Base-by-base conservation (phyloP, 2,888 invertebrate genomes). In the Chouioia cunea region DNA sequence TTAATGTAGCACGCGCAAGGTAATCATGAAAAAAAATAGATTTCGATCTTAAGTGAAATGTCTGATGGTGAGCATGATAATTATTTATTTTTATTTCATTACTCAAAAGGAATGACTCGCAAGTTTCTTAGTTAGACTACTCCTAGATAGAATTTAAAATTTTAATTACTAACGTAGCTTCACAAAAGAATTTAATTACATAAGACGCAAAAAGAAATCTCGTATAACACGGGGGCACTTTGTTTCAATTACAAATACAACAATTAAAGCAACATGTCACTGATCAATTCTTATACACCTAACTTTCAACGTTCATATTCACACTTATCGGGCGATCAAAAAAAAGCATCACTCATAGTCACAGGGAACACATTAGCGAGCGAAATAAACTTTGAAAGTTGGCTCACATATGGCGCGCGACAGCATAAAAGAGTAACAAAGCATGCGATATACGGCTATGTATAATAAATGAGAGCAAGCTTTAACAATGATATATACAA, bases 11-110 rank as follows among this genome's bases (percentile, higher is more conserved):
- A 6, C 36, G 27, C 27, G 27, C 27, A 27, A 36, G 36, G 36
- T 36, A 36, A 10, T 10, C 6, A 2, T 4, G 1, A 36, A 8
- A 36, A 36, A 36, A 36, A 36, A 36, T 4, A 47, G 50, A 65
- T 65, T 57, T 58, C 43, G 52, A 58, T 65, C 65, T 65, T 12
- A 57, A 57, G 36, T 46, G 18, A 65, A 65, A 65, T 54, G 50
- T 48, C 44, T 50, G 50, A 65, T 65, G 20, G 57, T 23, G 16
- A 15, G 48, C 18, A 43, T 43, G 50, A 65, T 57, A 57, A 36
- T 36, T 6, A 27, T 27, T 36, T 6, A 10, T 36, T 6, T 6
- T 36, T 36, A 20, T 65, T 65, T 58, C 46, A 50, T 57, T 58
- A 18, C 22, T 57, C 48, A 57, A 27, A 20, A 43, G 0, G 22